Evolutionary conservation across 1,140 invertebrate species (phyloP), one percentile per base, ranked within the genome.

Genomic region (Trypoxylus dichotomus): DNA sequence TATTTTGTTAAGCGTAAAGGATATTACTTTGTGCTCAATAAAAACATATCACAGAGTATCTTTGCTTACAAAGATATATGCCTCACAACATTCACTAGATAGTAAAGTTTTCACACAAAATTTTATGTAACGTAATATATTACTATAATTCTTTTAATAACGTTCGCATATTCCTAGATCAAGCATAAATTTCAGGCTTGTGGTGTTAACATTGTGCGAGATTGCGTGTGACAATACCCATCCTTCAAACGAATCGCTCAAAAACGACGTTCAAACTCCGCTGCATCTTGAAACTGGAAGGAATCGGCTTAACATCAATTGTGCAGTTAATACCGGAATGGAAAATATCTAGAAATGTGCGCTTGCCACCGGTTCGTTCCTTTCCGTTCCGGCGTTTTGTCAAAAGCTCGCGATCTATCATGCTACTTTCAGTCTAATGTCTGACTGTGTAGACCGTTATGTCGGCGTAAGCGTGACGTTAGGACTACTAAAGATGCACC

Each of bases 281-380:
- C 3, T 15, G 11, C 60, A 8, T 68, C 76, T 79, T 32, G 73
- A 75, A 79, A 76, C 75, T 76, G 73, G 37, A 79, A 74, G 74
- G 75, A 71, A 79, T 79, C 79, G 76, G 79, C 79, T 79, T 79
- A 79, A 75, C 79, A 79, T 79, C 76, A 79, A 77, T 79, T 79
- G 76, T 79, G 76, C 79, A 77, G 76, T 79, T 79, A 77, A 79
- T 77, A 72, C 79, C 74, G 29, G 76, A 27, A 75, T 74, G 8
- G 11, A 29, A 68, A 68, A 68, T 68, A 68, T 68, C 60, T 54
- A 27, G 27, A 71, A 71, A 13, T n/a, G 72, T 21, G 19, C 72
- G 27, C 72, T 15, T 11, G 15, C 41, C 29, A 41, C 72, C 47
- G 47, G 19, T 41, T 74, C 29, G 10, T 43, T 74, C 72, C 47